These are phyloP conservation scores for Myopa tessellatipennis DNA, from an alignment of 2,888 invertebrate species.

Conservation along the genomic window DNA sequence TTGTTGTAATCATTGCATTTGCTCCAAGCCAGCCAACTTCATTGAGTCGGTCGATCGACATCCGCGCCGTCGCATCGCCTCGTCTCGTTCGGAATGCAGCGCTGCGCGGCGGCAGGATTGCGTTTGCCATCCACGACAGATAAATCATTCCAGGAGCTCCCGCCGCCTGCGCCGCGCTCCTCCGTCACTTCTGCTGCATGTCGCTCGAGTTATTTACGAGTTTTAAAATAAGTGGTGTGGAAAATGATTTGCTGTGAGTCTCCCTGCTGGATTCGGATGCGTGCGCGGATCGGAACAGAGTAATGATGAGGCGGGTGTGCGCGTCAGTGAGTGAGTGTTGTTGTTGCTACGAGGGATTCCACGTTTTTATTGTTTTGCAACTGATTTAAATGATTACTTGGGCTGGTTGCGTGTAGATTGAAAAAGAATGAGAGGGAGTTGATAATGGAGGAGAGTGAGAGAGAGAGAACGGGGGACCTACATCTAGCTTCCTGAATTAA, in stretches of 20 bases:
- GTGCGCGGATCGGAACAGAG: constrained; percentile 23
- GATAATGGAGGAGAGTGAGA: not conserved
- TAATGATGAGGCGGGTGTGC: not conserved
- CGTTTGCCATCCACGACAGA: constrained; percentile 60
- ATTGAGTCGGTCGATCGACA: constrained; percentile 33
- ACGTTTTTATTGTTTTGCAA: constrained; percentile 26
- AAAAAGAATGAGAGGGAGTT: not conserved
- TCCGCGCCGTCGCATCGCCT: not conserved
- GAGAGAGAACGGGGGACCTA: not conserved
- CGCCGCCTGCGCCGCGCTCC: constrained; percentile 14
- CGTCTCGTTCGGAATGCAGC: constrained; percentile 26
- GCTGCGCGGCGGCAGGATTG: constrained; percentile 51
- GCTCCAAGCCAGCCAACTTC: constrained; percentile 55
- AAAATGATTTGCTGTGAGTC: constrained; percentile 56
- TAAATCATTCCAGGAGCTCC: constrained; percentile 56
- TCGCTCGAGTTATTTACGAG: constrained; percentile 55
- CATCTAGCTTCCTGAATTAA: constrained; percentile 4
- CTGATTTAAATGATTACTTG: constrained; percentile 5
- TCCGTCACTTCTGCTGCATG: constrained; percentile 43
- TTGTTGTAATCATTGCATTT: constrained; percentile 61
- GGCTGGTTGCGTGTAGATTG: too few relatives aligned
- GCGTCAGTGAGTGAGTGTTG: not conserved
- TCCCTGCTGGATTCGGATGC: constrained; percentile 14
- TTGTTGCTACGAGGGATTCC: constrained; percentile 1
- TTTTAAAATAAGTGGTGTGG: constrained; percentile 60